Evolutionary conservation across 2,797 vertebrate genomes (phyloP).

Genomic region (Balearica regulorum): DNA sequence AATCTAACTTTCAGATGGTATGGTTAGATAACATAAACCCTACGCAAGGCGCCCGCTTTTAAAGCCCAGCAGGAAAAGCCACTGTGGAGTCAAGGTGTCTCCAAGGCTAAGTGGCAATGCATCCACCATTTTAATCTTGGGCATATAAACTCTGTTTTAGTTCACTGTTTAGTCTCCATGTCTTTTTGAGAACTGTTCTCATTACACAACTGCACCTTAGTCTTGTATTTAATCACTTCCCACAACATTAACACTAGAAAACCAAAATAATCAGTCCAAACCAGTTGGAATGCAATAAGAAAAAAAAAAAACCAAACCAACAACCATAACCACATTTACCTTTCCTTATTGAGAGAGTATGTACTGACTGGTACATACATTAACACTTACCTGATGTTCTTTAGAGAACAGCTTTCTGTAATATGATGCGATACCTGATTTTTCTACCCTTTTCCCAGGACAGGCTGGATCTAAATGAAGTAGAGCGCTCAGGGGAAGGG

Average conservation of each 20-base stretch:
- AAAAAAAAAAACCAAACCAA: background rate
- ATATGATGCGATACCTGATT: background rate
- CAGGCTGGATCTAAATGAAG: slow-evolving; percentile 34
- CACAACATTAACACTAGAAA: background rate
- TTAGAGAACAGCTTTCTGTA: slow-evolving; percentile 21
- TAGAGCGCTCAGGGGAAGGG: slow-evolving; percentile 6
- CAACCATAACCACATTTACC: background rate
- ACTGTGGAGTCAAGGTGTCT: background rate
- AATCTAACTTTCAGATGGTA: background rate
- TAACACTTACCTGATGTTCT: slow-evolving; percentile 53
- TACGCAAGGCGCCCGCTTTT: background rate
- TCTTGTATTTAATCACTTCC: background rate
- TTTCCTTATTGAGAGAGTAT: background rate
- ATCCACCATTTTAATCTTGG: background rate
- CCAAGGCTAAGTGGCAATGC: background rate
- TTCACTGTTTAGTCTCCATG: background rate
- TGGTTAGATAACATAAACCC: background rate
- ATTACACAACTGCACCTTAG: background rate
- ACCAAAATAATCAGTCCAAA: background rate
- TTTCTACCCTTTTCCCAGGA: slow-evolving; percentile 43
- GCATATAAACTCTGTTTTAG: background rate
- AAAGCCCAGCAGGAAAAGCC: background rate
- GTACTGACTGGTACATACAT: background rate
- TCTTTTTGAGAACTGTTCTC: background rate
- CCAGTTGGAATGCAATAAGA: background rate